These are phyloP conservation scores for Botrylloides violaceus DNA, from an alignment of 23 tunicate species.

Conservation along the genomic window DNA sequence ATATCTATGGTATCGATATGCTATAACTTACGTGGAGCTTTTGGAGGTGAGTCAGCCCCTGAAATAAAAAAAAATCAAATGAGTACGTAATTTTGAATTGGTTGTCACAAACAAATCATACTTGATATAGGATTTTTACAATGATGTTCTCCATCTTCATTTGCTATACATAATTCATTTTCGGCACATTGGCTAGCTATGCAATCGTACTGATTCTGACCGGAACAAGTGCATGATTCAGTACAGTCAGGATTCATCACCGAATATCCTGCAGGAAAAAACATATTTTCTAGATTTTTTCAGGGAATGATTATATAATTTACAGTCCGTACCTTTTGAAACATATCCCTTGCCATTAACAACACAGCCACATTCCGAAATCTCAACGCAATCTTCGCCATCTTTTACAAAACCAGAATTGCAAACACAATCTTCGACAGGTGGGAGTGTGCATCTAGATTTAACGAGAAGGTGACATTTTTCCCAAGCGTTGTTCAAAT, in stretches of 20 bases:
- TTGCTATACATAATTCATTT: not conserved
- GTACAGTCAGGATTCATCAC: constrained; percentile 34
- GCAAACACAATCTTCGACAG: constrained; percentile 40
- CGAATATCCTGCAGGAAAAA: constrained; percentile 19
- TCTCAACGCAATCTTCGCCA: constrained; percentile 47
- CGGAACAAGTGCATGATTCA: constrained; percentile 25
- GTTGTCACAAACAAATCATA: too few relatives aligned
- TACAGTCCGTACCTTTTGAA: constrained; percentile 16
- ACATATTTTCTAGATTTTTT: too few relatives aligned
- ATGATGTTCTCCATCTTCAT: not conserved
- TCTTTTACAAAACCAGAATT: constrained; percentile 32
- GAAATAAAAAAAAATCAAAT: not conserved
- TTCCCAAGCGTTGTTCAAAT: not conserved
- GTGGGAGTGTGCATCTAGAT: constrained; percentile 28
- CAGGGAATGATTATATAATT: not conserved
- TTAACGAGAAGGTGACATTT: too few relatives aligned
- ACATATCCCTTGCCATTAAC: constrained; percentile 24
- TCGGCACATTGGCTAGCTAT: constrained; percentile 14
- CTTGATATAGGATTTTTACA: not conserved
- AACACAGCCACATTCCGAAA: constrained; percentile 39
- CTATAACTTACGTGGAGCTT: not conserved
- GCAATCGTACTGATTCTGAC: constrained; percentile 27
- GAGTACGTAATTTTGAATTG: too few relatives aligned
- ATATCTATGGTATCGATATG: too few relatives aligned
- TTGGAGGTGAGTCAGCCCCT: not conserved